A percentile compares a stretch with the other conserved stretches of the same genome.
Conservation (phyloP, 2,888 invertebrate genomes). For the Leptopterna dolabrata region DNA sequence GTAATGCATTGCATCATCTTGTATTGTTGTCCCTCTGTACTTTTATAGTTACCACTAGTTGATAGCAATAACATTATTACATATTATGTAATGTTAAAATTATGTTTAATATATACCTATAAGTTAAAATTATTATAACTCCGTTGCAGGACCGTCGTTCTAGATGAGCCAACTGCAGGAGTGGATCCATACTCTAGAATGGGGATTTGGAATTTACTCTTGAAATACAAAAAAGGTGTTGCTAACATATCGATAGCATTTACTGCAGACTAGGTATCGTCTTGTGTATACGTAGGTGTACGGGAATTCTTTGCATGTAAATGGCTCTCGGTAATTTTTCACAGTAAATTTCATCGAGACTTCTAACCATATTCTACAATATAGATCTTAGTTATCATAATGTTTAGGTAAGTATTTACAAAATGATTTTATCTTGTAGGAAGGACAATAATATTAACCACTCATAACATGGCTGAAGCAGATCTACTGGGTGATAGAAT, state of each 20-base stretch:
- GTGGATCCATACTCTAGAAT: slow-evolving; percentile 89
- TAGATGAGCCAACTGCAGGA: slow-evolving; percentile 89
- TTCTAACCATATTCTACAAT: no score
- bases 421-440: slow-evolving; percentile 66
- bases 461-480: slow-evolving; percentile 90
- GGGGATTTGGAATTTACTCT: slow-evolving; percentile 79
- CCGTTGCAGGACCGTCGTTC: slow-evolving; percentile 70
- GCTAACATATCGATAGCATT: not conserved
- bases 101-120: no score
- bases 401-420: not conserved
- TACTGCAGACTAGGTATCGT: not conserved
- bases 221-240: slow-evolving; percentile 75
- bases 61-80: not conserved
- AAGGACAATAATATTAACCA: slow-evolving; percentile 84
- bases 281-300: not conserved
- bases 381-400: no score
- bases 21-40: not conserved
- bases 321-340: not conserved
- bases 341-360: not conserved
- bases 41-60: not conserved
- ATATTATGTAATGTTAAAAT: no score
- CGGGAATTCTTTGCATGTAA: no score
- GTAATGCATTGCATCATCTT: slow-evolving; percentile 63
- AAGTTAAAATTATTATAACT: not conserved
- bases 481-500: slow-evolving; percentile 87